phyloP scores from a whole-genome alignment of 2,888 invertebrate species.

The Stegophylla sp. region DNA sequence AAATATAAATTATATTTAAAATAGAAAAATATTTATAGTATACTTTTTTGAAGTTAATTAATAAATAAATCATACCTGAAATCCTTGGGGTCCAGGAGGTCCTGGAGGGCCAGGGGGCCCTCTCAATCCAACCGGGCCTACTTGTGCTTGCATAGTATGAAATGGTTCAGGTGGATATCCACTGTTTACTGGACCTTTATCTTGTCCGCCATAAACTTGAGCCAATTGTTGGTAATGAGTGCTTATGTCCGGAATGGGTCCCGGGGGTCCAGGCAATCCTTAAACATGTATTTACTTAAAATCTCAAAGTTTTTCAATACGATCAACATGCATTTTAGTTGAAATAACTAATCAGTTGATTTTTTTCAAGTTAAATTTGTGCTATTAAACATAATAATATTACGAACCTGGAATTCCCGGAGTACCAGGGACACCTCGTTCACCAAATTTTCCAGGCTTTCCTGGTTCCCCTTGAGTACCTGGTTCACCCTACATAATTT shows the following conservation, averaged over 20 bases:
- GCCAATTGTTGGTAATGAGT: constrained; percentile 78
- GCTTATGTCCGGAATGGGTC: constrained; percentile 62
- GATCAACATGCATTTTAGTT: background rate
- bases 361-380: background rate
- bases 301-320: background rate
- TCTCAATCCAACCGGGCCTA: constrained; percentile 80
- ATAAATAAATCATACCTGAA: constrained; percentile 38
- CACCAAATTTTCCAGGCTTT: constrained; percentile 60
- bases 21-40: background rate
- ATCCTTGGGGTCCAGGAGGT: constrained; percentile 77
- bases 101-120: constrained; percentile 76
- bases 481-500: constrained; percentile 60
- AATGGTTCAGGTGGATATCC: constrained; percentile 72
- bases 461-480: constrained; percentile 61
- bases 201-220: constrained; percentile 73
- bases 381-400: background rate
- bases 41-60: background rate
- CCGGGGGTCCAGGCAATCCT: constrained; percentile 62
- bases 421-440: constrained; percentile 60
- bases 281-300: constrained; percentile 25
- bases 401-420: constrained; percentile 61
- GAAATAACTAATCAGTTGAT: background rate
- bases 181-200: constrained; percentile 76
- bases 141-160: constrained; percentile 80
- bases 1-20: background rate